Conservation (phyloP, 2,113 vertebrate species). For the Willisornis vidua region DNA sequence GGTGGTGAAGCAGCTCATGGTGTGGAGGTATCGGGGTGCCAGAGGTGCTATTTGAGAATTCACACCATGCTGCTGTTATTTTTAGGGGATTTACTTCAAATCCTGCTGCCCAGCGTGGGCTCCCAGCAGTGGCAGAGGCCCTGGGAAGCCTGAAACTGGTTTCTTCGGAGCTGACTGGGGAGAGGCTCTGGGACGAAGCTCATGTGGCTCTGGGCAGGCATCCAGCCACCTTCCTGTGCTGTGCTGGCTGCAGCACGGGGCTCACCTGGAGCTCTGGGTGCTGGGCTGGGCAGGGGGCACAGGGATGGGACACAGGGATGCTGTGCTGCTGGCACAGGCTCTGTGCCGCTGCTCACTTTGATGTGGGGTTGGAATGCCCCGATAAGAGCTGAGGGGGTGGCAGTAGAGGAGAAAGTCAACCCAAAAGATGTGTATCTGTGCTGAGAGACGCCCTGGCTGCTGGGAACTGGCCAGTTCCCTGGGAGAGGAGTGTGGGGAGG, state of each 20-base stretch:
- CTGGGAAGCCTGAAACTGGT: not conserved
- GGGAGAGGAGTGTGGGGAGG: accelerated
- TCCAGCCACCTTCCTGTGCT: not conserved
- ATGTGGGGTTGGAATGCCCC: not conserved
- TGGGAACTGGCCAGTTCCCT: not conserved
- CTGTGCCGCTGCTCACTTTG: not conserved
- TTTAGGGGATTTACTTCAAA: accelerated
- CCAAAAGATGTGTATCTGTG: not conserved
- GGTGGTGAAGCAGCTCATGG: accelerated
- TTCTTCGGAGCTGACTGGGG: accelerated
- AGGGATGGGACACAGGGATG: accelerated
- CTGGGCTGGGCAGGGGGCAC: not conserved
- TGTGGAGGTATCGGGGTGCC: accelerated
- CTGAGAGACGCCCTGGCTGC: not conserved
- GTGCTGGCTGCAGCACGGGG: accelerated
- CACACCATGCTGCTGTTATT: accelerated
- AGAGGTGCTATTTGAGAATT: accelerated
- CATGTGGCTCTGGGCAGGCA: accelerated
- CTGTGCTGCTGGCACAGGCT: not conserved
- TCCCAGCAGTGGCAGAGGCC: not conserved
- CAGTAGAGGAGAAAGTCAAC: not conserved
- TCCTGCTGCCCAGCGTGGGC: not conserved
- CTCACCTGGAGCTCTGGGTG: not conserved
- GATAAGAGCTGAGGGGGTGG: not conserved
- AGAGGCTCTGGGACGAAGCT: not conserved